Conservation (phyloP, 2,797 vertebrate genomes). For the Onychomys torridus region DNA sequence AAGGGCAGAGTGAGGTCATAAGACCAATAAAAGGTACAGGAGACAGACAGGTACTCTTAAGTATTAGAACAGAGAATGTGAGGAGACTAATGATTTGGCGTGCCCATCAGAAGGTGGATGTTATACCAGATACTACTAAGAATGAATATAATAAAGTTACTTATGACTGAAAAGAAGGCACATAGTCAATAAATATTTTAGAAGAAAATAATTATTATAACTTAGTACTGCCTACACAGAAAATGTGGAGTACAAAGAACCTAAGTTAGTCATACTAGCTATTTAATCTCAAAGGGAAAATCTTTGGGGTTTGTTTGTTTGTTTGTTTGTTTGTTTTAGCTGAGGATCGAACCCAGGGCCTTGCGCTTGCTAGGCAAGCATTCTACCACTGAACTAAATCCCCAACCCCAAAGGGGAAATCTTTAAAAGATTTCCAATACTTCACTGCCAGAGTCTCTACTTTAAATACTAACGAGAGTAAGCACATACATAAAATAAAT, state of each 20-base stretch:
- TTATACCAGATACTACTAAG: not conserved
- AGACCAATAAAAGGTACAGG: not conserved
- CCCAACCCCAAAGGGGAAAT: too few relatives aligned
- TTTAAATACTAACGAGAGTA: slow-evolving; percentile 6
- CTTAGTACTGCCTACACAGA: not conserved
- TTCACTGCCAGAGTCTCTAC: not conserved
- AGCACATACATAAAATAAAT: slow-evolving; percentile 42
- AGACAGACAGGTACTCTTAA: not conserved
- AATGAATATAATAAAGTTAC: not conserved
- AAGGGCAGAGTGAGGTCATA: not conserved
- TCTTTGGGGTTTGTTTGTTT: too few relatives aligned
- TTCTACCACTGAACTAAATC: too few relatives aligned
- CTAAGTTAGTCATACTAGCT: not conserved
- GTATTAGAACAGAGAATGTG: not conserved
- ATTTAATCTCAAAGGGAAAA: not conserved
- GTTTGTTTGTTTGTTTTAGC: too few relatives aligned
- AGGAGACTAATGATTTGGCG: not conserved
- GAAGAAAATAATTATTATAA: slow-evolving; percentile 8
- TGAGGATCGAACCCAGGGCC: too few relatives aligned
- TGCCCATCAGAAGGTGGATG: not conserved
- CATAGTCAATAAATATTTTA: slow-evolving; percentile 24
- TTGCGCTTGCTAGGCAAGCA: too few relatives aligned
- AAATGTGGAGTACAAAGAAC: not conserved
- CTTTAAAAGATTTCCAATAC: not conserved
- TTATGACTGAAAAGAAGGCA: slow-evolving; percentile 18